These are phyloP conservation scores for Lordiphosa stackelbergi DNA, from an alignment of 1,140 invertebrate genomes.

Conservation along the genomic window DNA sequence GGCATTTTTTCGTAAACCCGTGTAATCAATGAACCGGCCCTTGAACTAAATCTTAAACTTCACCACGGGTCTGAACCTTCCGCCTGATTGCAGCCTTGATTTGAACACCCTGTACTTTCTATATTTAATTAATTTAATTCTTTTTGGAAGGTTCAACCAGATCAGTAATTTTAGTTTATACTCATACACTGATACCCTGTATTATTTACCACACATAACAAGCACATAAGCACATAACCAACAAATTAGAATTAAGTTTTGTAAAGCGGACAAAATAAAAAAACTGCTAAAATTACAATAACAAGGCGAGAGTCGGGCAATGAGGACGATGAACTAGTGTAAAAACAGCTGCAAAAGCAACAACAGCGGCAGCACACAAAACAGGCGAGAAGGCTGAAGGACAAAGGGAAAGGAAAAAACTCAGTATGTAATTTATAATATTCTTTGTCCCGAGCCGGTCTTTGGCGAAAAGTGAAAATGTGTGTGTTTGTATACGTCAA, in stretches of 20 bases:
- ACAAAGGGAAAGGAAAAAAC: slow-evolving; percentile 25
- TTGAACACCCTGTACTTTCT: too few species aligned
- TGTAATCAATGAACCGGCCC: too few species aligned
- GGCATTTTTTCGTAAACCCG: too few species aligned
- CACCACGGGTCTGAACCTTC: too few species aligned
- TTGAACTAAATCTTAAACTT: too few species aligned
- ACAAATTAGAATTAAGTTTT: slow-evolving; percentile 76
- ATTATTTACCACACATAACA: slow-evolving; percentile 40
- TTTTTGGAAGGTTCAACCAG: too few species aligned
- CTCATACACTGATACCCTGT: slow-evolving; percentile 11
- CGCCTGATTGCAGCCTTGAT: too few species aligned
- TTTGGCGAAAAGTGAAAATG: slow-evolving; percentile 73
- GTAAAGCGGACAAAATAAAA: slow-evolving; percentile 67
- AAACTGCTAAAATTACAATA: slow-evolving; percentile 73
- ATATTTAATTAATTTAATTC: too few species aligned
- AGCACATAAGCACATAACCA: slow-evolving; percentile 77
- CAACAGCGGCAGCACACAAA: slow-evolving; percentile 36
- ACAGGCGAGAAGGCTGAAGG: slow-evolving; percentile 27
- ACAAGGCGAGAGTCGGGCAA: slow-evolving; percentile 29
- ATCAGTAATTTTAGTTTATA: too few species aligned
- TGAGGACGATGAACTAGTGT: slow-evolving; percentile 41
- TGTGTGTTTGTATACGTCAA: slow-evolving; percentile 43
- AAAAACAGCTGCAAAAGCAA: slow-evolving; percentile 20
- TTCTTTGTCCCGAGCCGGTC: slow-evolving; percentile 57
- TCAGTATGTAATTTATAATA: slow-evolving; percentile 73